These are phyloP conservation scores for Timema podura DNA, from an alignment of 2,888 invertebrate species.

Conservation along the genomic window DNA sequence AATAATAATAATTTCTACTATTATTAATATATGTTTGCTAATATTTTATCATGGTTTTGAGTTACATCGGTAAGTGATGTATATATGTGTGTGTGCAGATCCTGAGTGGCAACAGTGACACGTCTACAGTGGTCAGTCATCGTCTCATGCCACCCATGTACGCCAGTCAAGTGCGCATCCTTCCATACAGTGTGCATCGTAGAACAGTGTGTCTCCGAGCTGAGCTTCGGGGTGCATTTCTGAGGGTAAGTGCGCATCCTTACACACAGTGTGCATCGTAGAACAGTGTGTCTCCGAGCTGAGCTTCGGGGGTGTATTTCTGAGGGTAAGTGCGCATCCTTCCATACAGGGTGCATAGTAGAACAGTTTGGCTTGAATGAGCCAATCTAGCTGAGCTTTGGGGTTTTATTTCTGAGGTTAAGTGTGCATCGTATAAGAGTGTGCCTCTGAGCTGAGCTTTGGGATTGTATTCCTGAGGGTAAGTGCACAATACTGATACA, in stretches of 20 bases:
- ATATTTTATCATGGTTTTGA: no score
- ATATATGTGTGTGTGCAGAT: conserved; percentile 51
- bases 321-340: conserved; percentile 53
- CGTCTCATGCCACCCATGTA: conserved; percentile 66
- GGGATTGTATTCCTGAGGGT: conserved; percentile 63
- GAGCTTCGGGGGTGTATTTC: conserved; percentile 70
- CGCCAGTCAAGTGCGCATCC: conserved; percentile 63
- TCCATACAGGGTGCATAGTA: background rate
- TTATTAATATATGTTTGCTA: background rate
- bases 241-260: conserved; percentile 51
- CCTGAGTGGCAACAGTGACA: conserved; percentile 69
- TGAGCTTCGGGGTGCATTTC: conserved; percentile 70
- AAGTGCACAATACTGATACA: conserved; percentile 50
- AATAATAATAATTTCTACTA: no score
- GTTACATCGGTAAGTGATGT: no score
- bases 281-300: conserved; percentile 70
- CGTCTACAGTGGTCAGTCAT: conserved; percentile 62
- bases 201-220: conserved; percentile 71
- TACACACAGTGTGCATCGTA: conserved; percentile 58
- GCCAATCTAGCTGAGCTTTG: background rate
- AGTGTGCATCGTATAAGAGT: conserved; percentile 64
- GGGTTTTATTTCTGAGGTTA: background rate
- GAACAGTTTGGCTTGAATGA: background rate
- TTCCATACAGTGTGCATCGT: conserved; percentile 67
- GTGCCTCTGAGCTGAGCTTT: conserved; percentile 69